phyloP scores from a whole-genome alignment of 2,797 vertebrate genomes.

The Paedocypris micromegethes region DNA sequence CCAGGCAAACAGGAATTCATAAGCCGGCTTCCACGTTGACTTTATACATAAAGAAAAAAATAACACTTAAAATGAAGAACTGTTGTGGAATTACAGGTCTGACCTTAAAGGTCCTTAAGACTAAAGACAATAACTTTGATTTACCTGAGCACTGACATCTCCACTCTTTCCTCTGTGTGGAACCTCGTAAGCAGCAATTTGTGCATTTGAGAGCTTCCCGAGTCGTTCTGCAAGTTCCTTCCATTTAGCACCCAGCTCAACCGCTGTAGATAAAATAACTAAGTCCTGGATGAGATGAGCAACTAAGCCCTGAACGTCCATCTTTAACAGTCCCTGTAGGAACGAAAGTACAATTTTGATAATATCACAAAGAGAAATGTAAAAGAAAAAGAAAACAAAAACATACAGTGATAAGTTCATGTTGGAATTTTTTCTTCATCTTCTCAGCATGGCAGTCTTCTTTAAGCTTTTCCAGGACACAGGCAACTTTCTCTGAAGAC shows the following conservation, averaged over 20 bases:
- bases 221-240: conserved; percentile 85
- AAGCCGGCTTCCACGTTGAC: conserved; percentile 98
- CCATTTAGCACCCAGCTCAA: conserved; percentile 88
- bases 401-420: conserved; percentile 86
- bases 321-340: conserved; percentile 84
- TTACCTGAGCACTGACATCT: conserved; percentile 77
- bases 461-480: conserved; percentile 87
- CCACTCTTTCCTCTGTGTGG: conserved; percentile 81
- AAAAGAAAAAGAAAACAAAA: background rate
- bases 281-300: conserved; percentile 84
- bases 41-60: conserved; percentile 74
- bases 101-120: background rate
- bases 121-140: conserved; percentile 26
- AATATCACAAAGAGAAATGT: background rate
- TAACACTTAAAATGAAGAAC: background rate
- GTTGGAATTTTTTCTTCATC: conserved; percentile 81
- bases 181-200: conserved; percentile 82
- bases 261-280: conserved; percentile 86
- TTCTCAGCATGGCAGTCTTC: conserved; percentile 88
- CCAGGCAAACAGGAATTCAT: conserved; percentile 94
- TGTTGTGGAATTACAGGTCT: background rate
- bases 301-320: conserved; percentile 81
- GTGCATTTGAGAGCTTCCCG: conserved; percentile 79
- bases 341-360: conserved; percentile 20
- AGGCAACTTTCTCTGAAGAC: conserved; percentile 83